Evolutionary conservation across 35 echinoderm and acorn worm species (phyloP), one percentile per base, ranked within the genome.

Genomic region (Diadema setosum): DNA sequence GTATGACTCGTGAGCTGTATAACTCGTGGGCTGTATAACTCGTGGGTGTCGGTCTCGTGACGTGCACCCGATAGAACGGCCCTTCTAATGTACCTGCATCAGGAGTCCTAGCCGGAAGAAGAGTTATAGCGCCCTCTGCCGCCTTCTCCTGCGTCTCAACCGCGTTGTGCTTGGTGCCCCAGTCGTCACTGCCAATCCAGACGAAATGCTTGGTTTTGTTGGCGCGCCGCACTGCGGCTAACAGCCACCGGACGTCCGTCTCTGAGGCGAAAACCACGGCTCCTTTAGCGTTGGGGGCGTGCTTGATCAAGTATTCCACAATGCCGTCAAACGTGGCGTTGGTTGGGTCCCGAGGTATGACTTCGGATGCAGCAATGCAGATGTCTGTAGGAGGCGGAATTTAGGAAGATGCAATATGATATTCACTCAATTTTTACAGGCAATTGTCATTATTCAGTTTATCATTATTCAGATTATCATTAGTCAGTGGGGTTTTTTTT

Each of bases 131-230:
- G 45, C 93, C 96, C 83, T 92, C 93, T n/a, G 96, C 96, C 60
- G 65, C 87, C 12, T 57, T 6, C 39, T 75, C 75, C 12, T 88
- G 82, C 12, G 58, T 89, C 65, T 97, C 89, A 0, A 99, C 93
- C 27, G 93, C 84, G 15, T 90, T 95, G 7, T 81, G 58, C 42
- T 99, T 99, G 0, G 93, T 94, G 12, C 96, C 96, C 96, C 96
- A 99, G 45, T 94, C 92, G 32, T 99, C 96, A 65, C 96, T 99
- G 14, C 93, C 96, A 42, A 99, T 85, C 96, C 93, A 95, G 18
- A 92, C 70, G 46, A 99, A 99, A 46, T 91, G 86, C 9, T 83
- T 83, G 12, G 82, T 87, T 2, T 88, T 65, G 42, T 95, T 95
- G 5, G 70, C 81, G 48, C 93, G 81, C 23, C 58, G 43, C 8